Base-by-base conservation (phyloP, 2,113 vertebrate species). In the Myanophis thanlyinensis region DNA sequence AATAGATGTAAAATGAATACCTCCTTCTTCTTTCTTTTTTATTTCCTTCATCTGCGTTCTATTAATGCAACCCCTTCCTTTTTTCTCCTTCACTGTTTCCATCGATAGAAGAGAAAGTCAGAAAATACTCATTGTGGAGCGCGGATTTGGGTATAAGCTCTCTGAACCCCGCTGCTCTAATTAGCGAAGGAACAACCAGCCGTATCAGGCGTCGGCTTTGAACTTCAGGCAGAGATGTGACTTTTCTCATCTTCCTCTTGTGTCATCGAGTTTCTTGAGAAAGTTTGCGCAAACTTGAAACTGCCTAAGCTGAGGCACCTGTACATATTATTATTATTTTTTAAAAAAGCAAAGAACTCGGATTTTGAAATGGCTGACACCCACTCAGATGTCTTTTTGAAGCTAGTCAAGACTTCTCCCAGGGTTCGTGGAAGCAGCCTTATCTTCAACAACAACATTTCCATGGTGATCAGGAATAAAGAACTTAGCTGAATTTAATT, bases 181-280 rank as follows among this genome's bases (percentile, higher is more conserved):
- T 91, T 92, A 92, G 67, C 10, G 13, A 0, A 2, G 0, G 1
- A 91, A 46, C 1, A 80, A 2, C 12, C 40, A 89, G 27, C 8
- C 18, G 0, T 8, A 35, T 88, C 30, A 89, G n/a, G 89, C 93
- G 15, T 3, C 12, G 2, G 35, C 22, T 67, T 91, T 44, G 54
- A 51, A 54, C 13, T 0, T 22, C 18, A 1, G 6, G 0, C 52
- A 49, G 18, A 0, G 84, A 0, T 0, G 0, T 40, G 23, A 6
- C 18, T 87, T 80, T 35, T 80, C 1, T 8, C 93, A 5, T 46
- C 47, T 62, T 0, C 30, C 80, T 23, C 93, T 86, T 46, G 0
- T 56, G 87, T 3, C 25, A n/a, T 91, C 56, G 51, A 4, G 62
- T 91, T 73, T 88, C 88, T 90, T 35, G 35, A 48, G 73, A 27